Percentiles rank a stretch among this genome's conserved stretches.
Evolutionary conservation across 2,113 vertebrate genomes (phyloP).

Genomic region (Prietella phreatophila): DNA sequence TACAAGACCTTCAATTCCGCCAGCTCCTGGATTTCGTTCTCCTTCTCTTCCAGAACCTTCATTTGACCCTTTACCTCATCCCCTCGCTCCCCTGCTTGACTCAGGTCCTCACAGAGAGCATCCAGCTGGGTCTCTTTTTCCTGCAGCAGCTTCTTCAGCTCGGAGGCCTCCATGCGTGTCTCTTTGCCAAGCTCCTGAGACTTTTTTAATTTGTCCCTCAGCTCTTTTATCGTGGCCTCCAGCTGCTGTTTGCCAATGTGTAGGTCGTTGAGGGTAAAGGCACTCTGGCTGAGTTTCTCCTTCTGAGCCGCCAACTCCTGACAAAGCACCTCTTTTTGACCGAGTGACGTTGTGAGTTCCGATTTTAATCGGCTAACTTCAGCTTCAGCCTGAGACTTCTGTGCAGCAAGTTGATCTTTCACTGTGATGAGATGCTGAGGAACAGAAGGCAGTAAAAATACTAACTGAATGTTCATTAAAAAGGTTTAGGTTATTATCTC

Average conservation of each 20-base stretch:
- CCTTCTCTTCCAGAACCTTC: constrained; percentile 66
- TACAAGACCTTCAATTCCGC: constrained; percentile 72
- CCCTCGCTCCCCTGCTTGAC: constrained; percentile 55
- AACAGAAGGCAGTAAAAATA: neutral
- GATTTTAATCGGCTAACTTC: constrained; percentile 67
- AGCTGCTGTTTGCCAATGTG: constrained; percentile 81
- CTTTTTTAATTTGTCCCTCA: constrained; percentile 76
- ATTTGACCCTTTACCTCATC: constrained; percentile 50
- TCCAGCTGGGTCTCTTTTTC: constrained; percentile 75
- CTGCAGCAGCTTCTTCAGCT: constrained; percentile 73
- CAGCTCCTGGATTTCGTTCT: constrained; percentile 74
- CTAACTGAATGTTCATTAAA: neutral
- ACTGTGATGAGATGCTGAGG: constrained; percentile 85
- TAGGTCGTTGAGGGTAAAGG: constrained; percentile 79
- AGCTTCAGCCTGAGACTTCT: constrained; percentile 75
- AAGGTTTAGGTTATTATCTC: neutral
- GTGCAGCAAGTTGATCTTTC: constrained; percentile 84
- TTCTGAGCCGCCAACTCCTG: constrained; percentile 78
- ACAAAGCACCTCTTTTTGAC: constrained; percentile 69
- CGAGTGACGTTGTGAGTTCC: constrained; percentile 72
- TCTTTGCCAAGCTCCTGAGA: constrained; percentile 70
- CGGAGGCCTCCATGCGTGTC: constrained; percentile 69
- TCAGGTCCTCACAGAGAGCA: constrained; percentile 63
- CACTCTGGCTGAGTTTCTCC: constrained; percentile 79
- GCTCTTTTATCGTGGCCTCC: constrained; percentile 73